Evolutionary conservation across 2,797 vertebrate genomes (phyloP).

Genomic region (Meda fulgida): DNA sequence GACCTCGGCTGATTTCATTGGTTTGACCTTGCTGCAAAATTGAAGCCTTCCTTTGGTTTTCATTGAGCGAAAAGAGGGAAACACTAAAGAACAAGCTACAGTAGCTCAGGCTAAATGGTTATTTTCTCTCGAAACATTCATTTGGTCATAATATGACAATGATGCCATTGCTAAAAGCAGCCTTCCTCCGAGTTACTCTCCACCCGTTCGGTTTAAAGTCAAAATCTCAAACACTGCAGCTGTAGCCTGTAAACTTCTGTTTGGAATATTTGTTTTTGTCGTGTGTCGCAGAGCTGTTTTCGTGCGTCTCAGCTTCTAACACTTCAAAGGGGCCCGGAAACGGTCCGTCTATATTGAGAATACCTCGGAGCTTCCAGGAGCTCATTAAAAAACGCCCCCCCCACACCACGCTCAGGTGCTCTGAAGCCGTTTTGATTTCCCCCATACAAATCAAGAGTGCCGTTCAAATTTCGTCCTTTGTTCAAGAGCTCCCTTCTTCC

Average conservation of each 20-base stretch:
- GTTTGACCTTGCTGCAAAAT: conserved; percentile 40
- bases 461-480: conserved; percentile 22
- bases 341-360: conserved; percentile 27
- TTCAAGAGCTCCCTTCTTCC: background rate
- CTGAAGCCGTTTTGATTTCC: conserved; percentile 21
- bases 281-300: background rate
- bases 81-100: conserved; percentile 5
- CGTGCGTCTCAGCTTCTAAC: background rate
- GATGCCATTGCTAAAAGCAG: background rate
- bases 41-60: conserved; percentile 30
- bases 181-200: background rate
- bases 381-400: conserved; percentile 54
- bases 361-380: conserved; percentile 17
- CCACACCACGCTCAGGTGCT: conserved; percentile 35
- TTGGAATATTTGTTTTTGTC: conserved; percentile 17
- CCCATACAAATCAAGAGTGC: conserved; percentile 28
- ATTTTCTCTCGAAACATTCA: conserved; percentile 10
- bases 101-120: background rate
- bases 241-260: conserved; percentile 12
- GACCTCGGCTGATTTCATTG: conserved; percentile 40
- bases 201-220: background rate
- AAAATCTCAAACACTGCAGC: conserved; percentile 12
- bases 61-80: background rate
- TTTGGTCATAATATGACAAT: conserved; percentile 12
- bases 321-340: conserved; percentile 26